Evolutionary conservation across 2,113 vertebrate species (phyloP), one percentile per base, ranked within the genome.

Genomic region (Tautogolabrus adspersus): DNA sequence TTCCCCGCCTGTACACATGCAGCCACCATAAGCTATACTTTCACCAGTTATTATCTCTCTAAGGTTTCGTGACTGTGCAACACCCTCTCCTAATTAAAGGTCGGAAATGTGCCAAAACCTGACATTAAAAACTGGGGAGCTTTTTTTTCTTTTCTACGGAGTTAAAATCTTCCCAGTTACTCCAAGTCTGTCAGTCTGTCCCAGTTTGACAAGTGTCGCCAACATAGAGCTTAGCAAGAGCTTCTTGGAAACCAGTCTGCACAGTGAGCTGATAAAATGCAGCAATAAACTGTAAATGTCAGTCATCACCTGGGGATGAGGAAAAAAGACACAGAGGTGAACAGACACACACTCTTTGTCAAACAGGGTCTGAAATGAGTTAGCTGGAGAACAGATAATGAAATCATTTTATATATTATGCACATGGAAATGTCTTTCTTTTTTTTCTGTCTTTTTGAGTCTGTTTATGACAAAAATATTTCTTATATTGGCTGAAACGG

Each of bases 21-120:
- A 85, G 83, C 72, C 30, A 74, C 85, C 83, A 75, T 79, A 91
- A 90, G 89, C 88, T 93, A 93, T 94, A 94, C 90, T 91, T 95
- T 93, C 79, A 90, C 88, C 79, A 67, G 46, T 88, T 46, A 94
- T 95, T 94, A 94, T 93, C 90, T 82, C 73, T 71, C 63, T 54
- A 67, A 77, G 66, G 74, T 87, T 94, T 90, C 72, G 61, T 87
- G 91, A 91, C 91, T 84, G 72, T 69, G 90, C 89, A 94, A 94
- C 94, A 93, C 92, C 92, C 93, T 93, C 75, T 88, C 51, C 70
- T 89, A 94, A 94, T 94, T 92, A 94, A 93, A 95, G 92, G 93
- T 92, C 88, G 88, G 86, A 92, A 86, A 90, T 78, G 88, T 89
- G 89, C 87, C 89, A 91, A 79, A 92, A 89, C 89, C 92, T 91